Evolutionary conservation across 2,888 invertebrate species (phyloP).

Genomic region (Ichneumoninae sp.): DNA sequence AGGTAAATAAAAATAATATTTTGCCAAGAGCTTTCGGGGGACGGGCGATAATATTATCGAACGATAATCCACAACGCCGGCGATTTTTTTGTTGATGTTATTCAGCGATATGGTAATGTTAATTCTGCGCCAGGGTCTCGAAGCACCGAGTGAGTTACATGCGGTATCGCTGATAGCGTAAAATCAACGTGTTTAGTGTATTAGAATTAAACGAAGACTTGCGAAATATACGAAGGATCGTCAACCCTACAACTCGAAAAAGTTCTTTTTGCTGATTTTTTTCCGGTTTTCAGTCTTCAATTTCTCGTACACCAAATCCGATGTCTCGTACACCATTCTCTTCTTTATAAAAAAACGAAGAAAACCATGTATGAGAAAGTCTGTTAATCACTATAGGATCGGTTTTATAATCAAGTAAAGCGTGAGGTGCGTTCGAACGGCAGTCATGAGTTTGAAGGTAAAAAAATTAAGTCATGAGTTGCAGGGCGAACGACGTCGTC

Average conservation of each 20-base stretch:
- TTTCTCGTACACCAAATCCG: too few relatives aligned
- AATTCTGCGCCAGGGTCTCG: background rate
- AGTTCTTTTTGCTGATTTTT: too few relatives aligned
- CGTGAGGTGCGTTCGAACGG: too few relatives aligned
- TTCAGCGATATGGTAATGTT: conserved; percentile 1
- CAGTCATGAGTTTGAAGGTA: too few relatives aligned
- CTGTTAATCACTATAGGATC: too few relatives aligned
- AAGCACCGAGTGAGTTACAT: background rate
- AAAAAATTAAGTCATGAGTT: too few relatives aligned
- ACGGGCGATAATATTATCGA: conserved; percentile 18
- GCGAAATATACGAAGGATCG: background rate
- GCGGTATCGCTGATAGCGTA: background rate
- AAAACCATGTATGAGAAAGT: too few relatives aligned
- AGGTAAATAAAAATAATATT: background rate
- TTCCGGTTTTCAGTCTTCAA: too few relatives aligned
- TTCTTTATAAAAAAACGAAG: too few relatives aligned
- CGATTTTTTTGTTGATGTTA: conserved; percentile 10
- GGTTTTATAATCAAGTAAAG: too few relatives aligned
- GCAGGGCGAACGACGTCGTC: conserved; percentile 67
- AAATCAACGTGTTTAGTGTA: background rate
- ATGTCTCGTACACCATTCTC: too few relatives aligned
- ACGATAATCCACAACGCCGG: conserved; percentile 3
- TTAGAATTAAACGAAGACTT: background rate
- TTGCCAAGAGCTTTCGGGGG: background rate
- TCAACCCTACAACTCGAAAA: conserved; percentile 3